Evolutionary conservation across 2,113 vertebrate species (phyloP), one percentile per base, ranked within the genome.

Genomic region (Vulpes lagopus): DNA sequence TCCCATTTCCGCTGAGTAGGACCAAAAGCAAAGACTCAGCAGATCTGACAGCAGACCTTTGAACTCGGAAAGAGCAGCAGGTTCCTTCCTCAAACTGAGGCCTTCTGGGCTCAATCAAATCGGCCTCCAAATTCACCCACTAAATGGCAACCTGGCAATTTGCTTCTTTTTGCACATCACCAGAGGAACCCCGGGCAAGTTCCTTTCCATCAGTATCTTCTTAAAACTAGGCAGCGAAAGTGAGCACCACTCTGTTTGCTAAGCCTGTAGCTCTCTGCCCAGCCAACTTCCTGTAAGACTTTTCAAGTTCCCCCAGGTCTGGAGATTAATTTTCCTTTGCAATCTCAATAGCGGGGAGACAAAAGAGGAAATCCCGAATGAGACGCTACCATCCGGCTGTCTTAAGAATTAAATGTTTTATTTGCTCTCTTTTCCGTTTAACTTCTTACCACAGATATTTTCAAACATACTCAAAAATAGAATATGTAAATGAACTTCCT

Each of bases 11-110:
- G 27, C 76, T 60, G 23, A 69, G 73, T 35, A 86, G 78, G 82
- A 57, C 71, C 81, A n/a, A 90, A 19, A 27, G 91, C 51, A 97
- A 95, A 32, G n/a, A 65, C 74, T 98, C 98, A 97, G 96, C 98
- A 97, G 87, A 92, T 85, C 69, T 16, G 53, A 51, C 22, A 1
- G 25, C 55, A 60, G 96, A 96, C 69, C 96, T 98, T 96, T 96
- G 97, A 97, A 96, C 97, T 73, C 53, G 25, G 82, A 86, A 91
- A 67, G 15, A 67, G 64, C 92, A 67, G 88, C 83, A 65, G 38
- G 74, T 53, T 67, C 83, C 69, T 59, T 49, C 94, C 80, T 62
- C 82, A 25, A n/a, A 59, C 81, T 25, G 27, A 11, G 23, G 57
- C 32, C 60, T 79, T 84, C 67, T 79, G 76, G n/a, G 65, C 76